A percentile compares a stretch with the other conserved stretches of the same genome.
Evolutionary conservation across 1,140 invertebrate genomes (phyloP).

Genomic region (Drosophila trapezifrons): DNA sequence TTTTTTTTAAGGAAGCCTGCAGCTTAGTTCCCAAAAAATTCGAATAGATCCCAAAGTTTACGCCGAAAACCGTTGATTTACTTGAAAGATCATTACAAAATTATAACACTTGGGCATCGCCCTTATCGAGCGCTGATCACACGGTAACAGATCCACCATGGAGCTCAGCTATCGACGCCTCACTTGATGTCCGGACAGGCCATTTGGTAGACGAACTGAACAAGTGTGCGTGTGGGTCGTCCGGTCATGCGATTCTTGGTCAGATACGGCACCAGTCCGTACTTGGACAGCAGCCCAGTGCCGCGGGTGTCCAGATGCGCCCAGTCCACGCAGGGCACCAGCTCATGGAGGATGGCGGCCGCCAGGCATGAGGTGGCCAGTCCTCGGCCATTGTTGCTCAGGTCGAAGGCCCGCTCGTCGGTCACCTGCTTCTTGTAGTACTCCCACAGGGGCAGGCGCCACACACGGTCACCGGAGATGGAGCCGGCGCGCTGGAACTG

Average conservation of each 20-base stretch:
- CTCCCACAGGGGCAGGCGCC: conserved; percentile 94
- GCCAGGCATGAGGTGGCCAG: conserved; percentile 86
- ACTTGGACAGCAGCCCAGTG: conserved; percentile 85
- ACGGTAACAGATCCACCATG: conserved; percentile 14
- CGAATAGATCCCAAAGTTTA: too few relatives aligned
- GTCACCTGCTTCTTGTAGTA: conserved; percentile 90
- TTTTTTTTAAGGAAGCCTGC: too few relatives aligned
- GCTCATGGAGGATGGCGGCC: conserved; percentile 87
- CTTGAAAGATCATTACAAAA: conserved; percentile 28
- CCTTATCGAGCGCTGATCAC: background rate
- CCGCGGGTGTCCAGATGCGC: conserved; percentile 89
- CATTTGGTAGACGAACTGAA: conserved; percentile 84
- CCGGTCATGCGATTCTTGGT: conserved; percentile 85
- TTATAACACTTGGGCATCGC: conserved; percentile 8
- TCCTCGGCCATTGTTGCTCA: conserved; percentile 87
- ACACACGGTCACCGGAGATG: conserved; percentile 92
- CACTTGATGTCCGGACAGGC: conserved; percentile 84
- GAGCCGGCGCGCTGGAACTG: conserved; percentile 87
- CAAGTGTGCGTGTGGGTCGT: conserved; percentile 85
- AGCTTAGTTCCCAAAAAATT: background rate
- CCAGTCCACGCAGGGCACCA: conserved; percentile 85
- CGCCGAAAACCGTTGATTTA: conserved; percentile 22
- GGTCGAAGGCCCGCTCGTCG: conserved; percentile 84
- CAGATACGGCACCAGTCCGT: conserved; percentile 86
- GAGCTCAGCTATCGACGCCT: background rate